These are phyloP conservation scores for Smittia sp. DNA, from an alignment of 2,888 invertebrate species.

Conservation along the genomic window DNA sequence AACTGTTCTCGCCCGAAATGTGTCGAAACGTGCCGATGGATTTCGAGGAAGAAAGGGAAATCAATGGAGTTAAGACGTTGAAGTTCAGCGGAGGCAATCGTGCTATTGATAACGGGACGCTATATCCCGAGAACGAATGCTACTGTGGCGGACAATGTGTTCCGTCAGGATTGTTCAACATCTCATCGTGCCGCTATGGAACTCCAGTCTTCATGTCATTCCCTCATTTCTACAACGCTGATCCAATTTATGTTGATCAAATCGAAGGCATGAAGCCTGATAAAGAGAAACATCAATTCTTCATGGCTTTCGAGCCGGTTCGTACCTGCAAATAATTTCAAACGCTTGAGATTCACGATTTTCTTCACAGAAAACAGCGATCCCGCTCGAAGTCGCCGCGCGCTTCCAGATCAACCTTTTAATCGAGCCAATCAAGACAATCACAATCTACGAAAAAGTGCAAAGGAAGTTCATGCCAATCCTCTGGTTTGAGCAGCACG, in stretches of 20 bases:
- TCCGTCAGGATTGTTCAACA: slow-evolving; percentile 72
- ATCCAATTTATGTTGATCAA: slow-evolving; percentile 61
- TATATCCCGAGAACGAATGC: slow-evolving; percentile 63
- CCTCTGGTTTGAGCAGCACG: slow-evolving; percentile 75
- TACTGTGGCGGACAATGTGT: slow-evolving; percentile 71
- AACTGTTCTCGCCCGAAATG: slow-evolving; percentile 71
- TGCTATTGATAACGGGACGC: slow-evolving; percentile 66
- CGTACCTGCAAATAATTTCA: slow-evolving; percentile 46
- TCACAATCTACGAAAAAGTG: slow-evolving; percentile 62
- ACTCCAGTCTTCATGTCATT: slow-evolving; percentile 81
- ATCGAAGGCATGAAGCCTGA: slow-evolving; percentile 70
- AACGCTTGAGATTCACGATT: background rate
- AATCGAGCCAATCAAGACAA: slow-evolving; percentile 61
- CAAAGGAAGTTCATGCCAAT: slow-evolving; percentile 71
- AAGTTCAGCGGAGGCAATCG: slow-evolving; percentile 66
- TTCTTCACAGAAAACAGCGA: slow-evolving; percentile 64
- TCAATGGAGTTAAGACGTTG: slow-evolving; percentile 63
- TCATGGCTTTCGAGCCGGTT: slow-evolving; percentile 73
- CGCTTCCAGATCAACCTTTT: slow-evolving; percentile 77
- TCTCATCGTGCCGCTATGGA: slow-evolving; percentile 69
- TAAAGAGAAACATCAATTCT: slow-evolving; percentile 69
- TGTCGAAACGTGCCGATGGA: slow-evolving; percentile 68
- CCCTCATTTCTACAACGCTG: slow-evolving; percentile 80
- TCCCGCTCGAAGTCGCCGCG: slow-evolving; percentile 72
- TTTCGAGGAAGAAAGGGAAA: slow-evolving; percentile 58